Evolutionary conservation across 53 echinoderm and acorn worm genomes (phyloP).

Genomic region (Zoroaster sp.): DNA sequence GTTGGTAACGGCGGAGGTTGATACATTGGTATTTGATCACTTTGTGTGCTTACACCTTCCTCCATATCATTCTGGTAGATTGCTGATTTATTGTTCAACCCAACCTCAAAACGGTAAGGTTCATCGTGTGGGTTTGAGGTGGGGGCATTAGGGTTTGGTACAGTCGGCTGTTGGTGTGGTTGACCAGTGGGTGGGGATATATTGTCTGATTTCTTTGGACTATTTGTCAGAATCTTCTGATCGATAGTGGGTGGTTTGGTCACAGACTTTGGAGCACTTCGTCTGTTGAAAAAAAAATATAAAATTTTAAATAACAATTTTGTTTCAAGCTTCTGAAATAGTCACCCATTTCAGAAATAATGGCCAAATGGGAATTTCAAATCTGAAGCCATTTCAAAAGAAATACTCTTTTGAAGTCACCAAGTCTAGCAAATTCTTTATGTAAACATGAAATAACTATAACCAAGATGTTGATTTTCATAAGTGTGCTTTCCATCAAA

Average conservation of each 20-base stretch:
- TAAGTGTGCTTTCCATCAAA: no score
- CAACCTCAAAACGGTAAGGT: not conserved
- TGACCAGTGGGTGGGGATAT: not conserved
- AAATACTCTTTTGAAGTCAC: no score
- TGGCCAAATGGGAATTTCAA: no score
- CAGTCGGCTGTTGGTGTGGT: no score
- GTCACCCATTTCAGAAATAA: no score
- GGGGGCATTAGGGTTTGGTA: not conserved
- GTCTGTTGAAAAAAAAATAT: not conserved
- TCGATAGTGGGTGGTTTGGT: not conserved
- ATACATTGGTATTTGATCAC: constrained; percentile 17
- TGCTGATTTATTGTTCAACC: not conserved
- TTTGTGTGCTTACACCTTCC: not conserved
- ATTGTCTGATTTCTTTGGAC: not conserved
- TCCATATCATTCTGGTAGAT: not conserved
- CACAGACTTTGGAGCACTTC: not conserved
- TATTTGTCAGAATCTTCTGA: not conserved
- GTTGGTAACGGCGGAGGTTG: constrained; percentile 39
- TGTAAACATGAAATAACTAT: no score
- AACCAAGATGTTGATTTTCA: no score
- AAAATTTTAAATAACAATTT: not conserved
- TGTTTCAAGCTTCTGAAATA: no score
- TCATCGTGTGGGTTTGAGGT: not conserved
- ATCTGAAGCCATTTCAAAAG: no score
- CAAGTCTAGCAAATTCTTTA: no score